Evolutionary conservation across 2,113 vertebrate species (phyloP), one percentile per base, ranked within the genome.

Genomic region (Neolamprologus brichardi): DNA sequence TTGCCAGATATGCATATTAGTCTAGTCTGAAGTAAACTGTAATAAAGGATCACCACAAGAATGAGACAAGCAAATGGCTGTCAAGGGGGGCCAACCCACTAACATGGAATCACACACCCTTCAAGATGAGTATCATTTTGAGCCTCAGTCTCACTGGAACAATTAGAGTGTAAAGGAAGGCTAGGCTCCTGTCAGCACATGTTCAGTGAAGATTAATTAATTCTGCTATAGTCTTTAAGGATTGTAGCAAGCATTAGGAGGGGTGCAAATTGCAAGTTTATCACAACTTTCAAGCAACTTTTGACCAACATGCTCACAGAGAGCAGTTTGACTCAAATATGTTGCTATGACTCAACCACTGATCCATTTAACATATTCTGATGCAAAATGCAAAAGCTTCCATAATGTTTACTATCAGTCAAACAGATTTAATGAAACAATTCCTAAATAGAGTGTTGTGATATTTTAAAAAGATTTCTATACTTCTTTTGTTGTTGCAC

Each of bases 121-220:
- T 94, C 86, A 92, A 82, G 84, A 85, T 58, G 82, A 89, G 85
- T 49, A 92, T 95, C 85, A 89, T 82, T 91, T 81, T 87, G 84
- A 91, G 84, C 86, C 81, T 88, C 62, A 83, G 91, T 94, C 95
- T 94, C 95, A 39, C 84, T 81, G 91, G 94, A 92, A 93, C 93
- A 95, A 95, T 94, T 94, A 95, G 85, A 79, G 90, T 79, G 81
- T 90, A 88, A 91, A 82, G 67, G 81, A 88, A 93, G 87, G 86
- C 89, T 92, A 92, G 90, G 91, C 87, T 92, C 44, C 91, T 93
- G 95, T 94, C 94, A 92, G 82, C 86, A 79, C 70, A 67, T 88
- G 89, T 92, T 89, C 84, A 91, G 84, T 77, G 70, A 92, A 86
- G 87, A 92, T 92, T 94, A 88, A 94, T 94, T 94, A 93, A 92